Evolutionary conservation across 30 jellyfish, hydroid and myxozoan genomes (phyloP).

Genomic region (Aurelia sp.): DNA sequence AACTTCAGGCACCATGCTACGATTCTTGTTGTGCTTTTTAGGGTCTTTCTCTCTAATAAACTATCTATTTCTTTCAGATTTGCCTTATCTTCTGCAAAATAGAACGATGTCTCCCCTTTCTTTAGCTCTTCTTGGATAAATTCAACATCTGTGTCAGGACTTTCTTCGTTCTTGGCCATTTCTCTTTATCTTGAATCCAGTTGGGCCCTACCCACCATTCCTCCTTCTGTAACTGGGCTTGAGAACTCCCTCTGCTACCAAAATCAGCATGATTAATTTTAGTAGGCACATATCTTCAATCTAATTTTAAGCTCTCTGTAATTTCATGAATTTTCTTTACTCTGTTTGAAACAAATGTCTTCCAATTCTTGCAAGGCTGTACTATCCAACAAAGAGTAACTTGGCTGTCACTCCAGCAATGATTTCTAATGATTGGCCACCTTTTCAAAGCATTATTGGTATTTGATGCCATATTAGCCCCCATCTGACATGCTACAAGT

Average conservation of each 20-base stretch:
- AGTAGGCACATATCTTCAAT: conserved; percentile 14
- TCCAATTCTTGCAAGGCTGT: conserved; percentile 31
- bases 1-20: too few species aligned
- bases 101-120: not conserved
- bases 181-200: not conserved
- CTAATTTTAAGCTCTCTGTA: not conserved
- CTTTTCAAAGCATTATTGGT: conserved; percentile 33
- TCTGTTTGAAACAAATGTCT: conserved; percentile 34
- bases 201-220: not conserved
- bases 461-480: conserved; percentile 58
- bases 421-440: conserved; percentile 36
- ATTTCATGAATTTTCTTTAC: conserved; percentile 19
- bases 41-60: not conserved
- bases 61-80: not conserved
- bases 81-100: not conserved
- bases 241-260: conserved; percentile 1
- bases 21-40: too few species aligned
- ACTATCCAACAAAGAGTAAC: conserved; percentile 30
- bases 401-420: conserved; percentile 58
- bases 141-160: not conserved
- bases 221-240: not conserved
- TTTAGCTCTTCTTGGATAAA: not conserved
- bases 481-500: conserved; percentile 61
- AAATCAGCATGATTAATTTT: conserved; percentile 2
- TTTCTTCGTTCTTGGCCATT: not conserved